Evolutionary conservation across 2,113 vertebrate genomes (phyloP).

Genomic region (Oryzias celebensis): DNA sequence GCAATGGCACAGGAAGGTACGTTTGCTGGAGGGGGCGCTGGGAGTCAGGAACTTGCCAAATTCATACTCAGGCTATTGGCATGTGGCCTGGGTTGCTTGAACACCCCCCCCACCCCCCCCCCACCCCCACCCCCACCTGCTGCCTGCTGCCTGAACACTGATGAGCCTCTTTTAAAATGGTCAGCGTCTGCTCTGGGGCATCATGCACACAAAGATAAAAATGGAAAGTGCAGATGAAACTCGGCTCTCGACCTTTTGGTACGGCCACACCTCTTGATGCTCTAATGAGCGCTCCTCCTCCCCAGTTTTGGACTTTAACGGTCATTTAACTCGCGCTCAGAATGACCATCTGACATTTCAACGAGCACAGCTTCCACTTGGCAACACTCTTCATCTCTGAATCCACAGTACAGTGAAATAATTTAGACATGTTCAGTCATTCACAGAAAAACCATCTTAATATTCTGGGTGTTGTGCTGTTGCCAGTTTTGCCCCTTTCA

Average conservation of each 20-base stretch:
- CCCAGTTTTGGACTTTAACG: conserved; percentile 25
- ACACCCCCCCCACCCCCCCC: conserved; percentile 24
- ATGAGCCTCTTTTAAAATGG: conserved; percentile 45
- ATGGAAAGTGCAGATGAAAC: conserved; percentile 12
- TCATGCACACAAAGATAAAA: conserved; percentile 31
- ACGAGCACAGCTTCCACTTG: conserved; percentile 23
- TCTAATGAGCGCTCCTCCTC: conserved; percentile 29
- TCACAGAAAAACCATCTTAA: neutral
- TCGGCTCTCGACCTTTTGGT: conserved; percentile 37
- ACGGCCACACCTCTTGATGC: conserved; percentile 14
- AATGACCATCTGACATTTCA: conserved; percentile 45
- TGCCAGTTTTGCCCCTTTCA: conserved; percentile 24
- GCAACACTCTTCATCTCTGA: conserved; percentile 24
- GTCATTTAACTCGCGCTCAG: conserved; percentile 36
- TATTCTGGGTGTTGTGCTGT: neutral
- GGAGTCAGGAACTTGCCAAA: conserved; percentile 42
- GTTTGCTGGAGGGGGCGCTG: conserved; percentile 69
- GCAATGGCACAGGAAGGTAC: conserved; percentile 93
- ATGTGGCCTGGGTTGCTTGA: conserved; percentile 70
- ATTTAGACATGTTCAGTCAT: too few species aligned
- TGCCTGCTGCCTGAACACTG: conserved; percentile 51
- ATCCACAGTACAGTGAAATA: conserved; percentile 2
- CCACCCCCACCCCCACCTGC: conserved; percentile 32
- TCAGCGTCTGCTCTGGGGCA: conserved; percentile 41
- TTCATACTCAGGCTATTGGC: conserved; percentile 70